Base-by-base conservation (phyloP, 2,888 invertebrate genomes). In the Neoascia interrupta region DNA sequence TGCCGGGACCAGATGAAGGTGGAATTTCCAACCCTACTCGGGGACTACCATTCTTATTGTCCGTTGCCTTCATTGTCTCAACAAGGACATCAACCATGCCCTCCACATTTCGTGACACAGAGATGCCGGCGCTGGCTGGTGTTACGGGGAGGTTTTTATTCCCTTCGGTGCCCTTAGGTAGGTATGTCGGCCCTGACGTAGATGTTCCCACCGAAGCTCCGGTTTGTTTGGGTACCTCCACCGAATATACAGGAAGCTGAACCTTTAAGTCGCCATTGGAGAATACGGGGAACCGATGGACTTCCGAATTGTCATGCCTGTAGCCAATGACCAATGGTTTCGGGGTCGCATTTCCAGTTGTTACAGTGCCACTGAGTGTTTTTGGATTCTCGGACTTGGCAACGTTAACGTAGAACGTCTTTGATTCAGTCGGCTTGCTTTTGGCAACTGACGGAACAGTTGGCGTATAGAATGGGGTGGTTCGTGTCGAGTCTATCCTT, bases 1-100 rank as follows among this genome's bases (percentile, higher is more conserved):
- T 94, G 85, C 94, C 93, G 0, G 95, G 94, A 0, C 94, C 94
- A 0, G 93, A 91, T 0, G 94, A 94, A 11, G 93, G 92, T 1
- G 94, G 94, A 5, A 93, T 91, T 4, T 92, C 90, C n/a, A 94
- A 87, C 2, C 93, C 94, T 28, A 91, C 90, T 73, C 93, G 90
- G 21, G 90, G 89, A 45, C 88, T 88, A 79, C 90, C 90, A 28
- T 90, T 91, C 15, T 84, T 60, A 16, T 83, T 66, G 5, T 74
- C 84, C 5, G 89, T 85, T 8, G 89, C 89, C 3, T 90, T 86
- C 75, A 90, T 89, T 3, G 90, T 90, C 2, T 91, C 89, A 37
- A 91, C 91, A 0, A 94, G 87, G 75, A 93, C 90, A 81, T 90
- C 90, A 11, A 95, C 88, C 90, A 95, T 92, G 75, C 92, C 92